phyloP scores from a whole-genome alignment of 2,797 vertebrate species.

The Neosilurus mollespiculum region DNA sequence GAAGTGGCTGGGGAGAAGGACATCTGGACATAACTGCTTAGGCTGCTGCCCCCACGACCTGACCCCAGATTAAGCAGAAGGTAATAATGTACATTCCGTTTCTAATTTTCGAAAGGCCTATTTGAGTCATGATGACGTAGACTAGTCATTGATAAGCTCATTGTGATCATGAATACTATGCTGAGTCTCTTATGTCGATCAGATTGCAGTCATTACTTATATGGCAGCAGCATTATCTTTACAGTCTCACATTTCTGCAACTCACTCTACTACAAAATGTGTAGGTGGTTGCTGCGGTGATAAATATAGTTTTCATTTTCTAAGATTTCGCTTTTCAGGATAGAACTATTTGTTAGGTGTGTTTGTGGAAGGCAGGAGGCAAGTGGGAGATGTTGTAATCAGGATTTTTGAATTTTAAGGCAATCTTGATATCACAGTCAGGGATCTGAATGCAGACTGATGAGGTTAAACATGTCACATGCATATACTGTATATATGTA shows the following conservation, averaged over 20 bases:
- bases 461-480: neutral
- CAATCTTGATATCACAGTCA: neutral
- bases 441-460: neutral
- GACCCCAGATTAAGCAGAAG: no score
- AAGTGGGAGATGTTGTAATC: neutral
- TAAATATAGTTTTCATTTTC: conserved; percentile 20
- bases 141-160: conserved; percentile 1
- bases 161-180: neutral
- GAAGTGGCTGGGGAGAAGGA: no score
- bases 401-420: conserved; percentile 13
- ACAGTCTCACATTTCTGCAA: conserved; percentile 20
- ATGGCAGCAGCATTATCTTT: conserved; percentile 16
- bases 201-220: conserved; percentile 11
- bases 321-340: conserved; percentile 11
- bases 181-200: neutral
- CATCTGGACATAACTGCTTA: no score
- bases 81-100: no score
- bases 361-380: conserved; percentile 18
- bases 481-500: neutral
- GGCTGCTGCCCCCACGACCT: no score
- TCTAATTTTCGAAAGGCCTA: neutral
- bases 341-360: conserved; percentile 11
- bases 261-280: conserved; percentile 22
- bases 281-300: conserved; percentile 21
- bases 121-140: neutral